Conservation (phyloP, 2,113 vertebrate species). For the Diadophis punctatus region DNA sequence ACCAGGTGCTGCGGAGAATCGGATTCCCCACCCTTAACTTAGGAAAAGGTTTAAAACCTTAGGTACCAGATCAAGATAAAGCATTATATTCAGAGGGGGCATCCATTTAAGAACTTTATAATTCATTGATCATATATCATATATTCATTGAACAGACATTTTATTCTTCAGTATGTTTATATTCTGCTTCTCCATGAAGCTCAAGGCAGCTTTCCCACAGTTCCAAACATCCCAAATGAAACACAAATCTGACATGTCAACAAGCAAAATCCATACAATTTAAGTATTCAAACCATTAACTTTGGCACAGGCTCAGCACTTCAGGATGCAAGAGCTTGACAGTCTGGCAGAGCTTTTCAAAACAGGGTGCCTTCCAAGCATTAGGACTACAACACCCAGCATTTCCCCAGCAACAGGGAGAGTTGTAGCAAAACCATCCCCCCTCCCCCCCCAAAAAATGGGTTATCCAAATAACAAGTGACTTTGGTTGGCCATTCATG, state of each 20-base stretch:
- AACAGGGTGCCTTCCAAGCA: not conserved
- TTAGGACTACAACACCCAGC: not conserved
- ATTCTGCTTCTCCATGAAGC: not conserved
- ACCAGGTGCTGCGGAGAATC: not conserved
- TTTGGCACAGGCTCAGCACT: not conserved
- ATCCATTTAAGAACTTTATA: not conserved
- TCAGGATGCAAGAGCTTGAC: not conserved
- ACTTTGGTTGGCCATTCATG: not conserved
- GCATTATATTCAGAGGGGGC: not conserved
- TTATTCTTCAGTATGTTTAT: not conserved
- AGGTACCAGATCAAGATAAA: not conserved
- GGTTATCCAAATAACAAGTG: not conserved
- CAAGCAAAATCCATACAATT: not conserved
- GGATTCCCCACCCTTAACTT: not conserved
- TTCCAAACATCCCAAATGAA: not conserved
- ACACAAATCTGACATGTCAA: not conserved
- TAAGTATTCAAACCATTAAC: not conserved
- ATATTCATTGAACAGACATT: not conserved
- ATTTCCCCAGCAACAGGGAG: not conserved
- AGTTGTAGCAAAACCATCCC: not conserved
- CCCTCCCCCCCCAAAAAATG: not conserved
- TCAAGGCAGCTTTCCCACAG: too few relatives aligned
- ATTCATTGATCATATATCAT: too few relatives aligned
- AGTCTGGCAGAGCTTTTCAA: not conserved
- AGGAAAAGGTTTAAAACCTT: not conserved